phyloP scores from a whole-genome alignment of 2,888 invertebrate genomes.

The Drosophila mulleri region DNA sequence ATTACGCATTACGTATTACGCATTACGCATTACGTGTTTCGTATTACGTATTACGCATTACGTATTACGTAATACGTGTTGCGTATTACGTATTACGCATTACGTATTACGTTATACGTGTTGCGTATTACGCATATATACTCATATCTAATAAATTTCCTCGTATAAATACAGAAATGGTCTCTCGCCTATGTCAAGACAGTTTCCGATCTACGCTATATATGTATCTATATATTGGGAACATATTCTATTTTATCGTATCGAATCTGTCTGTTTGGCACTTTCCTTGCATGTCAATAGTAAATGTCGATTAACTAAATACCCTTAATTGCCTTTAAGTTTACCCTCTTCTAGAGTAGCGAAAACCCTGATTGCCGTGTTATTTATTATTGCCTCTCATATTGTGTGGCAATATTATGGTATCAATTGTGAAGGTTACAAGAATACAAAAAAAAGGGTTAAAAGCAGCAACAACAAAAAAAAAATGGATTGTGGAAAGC shows the following conservation, averaged over 20 bases:
- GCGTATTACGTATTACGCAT: too few relatives aligned
- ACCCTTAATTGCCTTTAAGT: background rate
- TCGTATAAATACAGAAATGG: background rate
- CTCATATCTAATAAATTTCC: background rate
- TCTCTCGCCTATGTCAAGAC: background rate
- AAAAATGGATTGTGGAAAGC: conserved; percentile 24
- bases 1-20: too few relatives aligned
- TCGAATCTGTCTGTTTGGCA: too few relatives aligned
- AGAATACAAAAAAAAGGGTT: background rate
- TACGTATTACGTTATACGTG: too few relatives aligned
- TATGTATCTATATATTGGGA: too few relatives aligned
- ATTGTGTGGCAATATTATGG: background rate
- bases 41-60: too few relatives aligned
- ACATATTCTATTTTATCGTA: too few relatives aligned
- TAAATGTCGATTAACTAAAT: background rate
- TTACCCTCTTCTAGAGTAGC: background rate
- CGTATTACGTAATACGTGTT: too few relatives aligned
- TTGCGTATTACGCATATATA: too few relatives aligned
- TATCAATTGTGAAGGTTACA: background rate
- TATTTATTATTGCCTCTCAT: background rate
- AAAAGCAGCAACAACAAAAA: background rate
- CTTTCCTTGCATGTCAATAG: background rate
- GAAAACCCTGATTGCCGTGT: background rate
- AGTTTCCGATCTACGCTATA: too few relatives aligned
- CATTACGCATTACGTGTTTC: too few relatives aligned